Percentiles rank a stretch among this genome's conserved stretches.
These are phyloP conservation scores for Hylomyscus alleni DNA, from an alignment of 2,797 vertebrate species.

Conservation along the genomic window DNA sequence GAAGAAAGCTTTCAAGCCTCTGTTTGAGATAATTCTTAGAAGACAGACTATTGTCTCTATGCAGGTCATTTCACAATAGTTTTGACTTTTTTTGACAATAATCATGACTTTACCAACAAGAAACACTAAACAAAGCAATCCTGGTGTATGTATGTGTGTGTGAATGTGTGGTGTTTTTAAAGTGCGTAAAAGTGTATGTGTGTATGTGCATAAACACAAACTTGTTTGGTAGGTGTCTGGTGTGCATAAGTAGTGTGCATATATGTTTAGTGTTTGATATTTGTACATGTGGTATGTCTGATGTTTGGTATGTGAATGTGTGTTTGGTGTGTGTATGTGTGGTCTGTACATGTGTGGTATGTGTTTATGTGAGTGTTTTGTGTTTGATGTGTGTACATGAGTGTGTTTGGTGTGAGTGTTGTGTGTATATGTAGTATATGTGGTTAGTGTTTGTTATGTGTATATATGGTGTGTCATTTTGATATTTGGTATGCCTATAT, in stretches of 20 bases:
- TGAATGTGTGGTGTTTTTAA: background rate
- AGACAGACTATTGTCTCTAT: background rate
- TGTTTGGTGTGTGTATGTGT: background rate
- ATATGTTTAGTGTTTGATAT: background rate
- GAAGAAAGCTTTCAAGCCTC: background rate
- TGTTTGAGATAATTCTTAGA: background rate
- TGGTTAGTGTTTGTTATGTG: background rate
- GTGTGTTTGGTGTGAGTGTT: background rate
- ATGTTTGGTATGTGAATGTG: background rate
- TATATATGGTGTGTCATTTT: background rate
- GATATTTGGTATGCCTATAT: background rate
- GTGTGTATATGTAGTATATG: background rate
- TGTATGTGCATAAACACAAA: background rate
- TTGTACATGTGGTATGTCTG: background rate
- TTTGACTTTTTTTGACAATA: background rate
- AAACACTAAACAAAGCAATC: background rate
- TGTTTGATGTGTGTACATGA: background rate
- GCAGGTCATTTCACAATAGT: background rate
- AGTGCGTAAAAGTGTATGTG: background rate
- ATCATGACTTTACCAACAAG: background rate
- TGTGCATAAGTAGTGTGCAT: background rate
- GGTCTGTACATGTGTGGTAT: background rate
- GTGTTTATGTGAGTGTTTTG: background rate
- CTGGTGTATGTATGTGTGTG: background rate
- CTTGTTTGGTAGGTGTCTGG: too few relatives aligned